A percentile compares a stretch with the other conserved stretches of the same genome.
Evolutionary conservation across 1,140 invertebrate species (phyloP).

Genomic region (Conus ventricosus): DNA sequence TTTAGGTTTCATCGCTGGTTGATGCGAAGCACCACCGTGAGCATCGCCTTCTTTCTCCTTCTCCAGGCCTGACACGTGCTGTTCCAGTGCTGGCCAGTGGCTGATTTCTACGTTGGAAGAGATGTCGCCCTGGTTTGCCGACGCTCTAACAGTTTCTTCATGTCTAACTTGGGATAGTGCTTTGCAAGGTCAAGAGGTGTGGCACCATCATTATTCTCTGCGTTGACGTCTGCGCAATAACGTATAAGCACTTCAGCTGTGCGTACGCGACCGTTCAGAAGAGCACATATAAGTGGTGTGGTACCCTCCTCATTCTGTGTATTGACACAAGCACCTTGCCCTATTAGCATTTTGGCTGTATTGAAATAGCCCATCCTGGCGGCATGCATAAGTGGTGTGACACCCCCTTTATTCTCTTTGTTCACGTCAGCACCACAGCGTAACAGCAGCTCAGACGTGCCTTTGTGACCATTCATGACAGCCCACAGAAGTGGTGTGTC

Average conservation of each 20-base stretch:
- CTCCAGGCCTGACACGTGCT: too few species aligned
- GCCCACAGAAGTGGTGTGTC: not conserved
- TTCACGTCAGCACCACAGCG: not conserved
- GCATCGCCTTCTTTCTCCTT: too few species aligned
- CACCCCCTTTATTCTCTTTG: not conserved
- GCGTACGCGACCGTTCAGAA: not conserved
- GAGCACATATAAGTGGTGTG: not conserved
- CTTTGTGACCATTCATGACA: not conserved
- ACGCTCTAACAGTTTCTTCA: too few species aligned
- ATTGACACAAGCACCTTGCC: not conserved
- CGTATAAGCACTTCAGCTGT: not conserved
- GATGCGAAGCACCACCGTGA: too few species aligned
- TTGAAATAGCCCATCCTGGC: not conserved
- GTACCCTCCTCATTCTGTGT: not conserved
- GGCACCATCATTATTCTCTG: not conserved
- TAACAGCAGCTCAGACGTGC: not conserved
- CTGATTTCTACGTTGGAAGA: too few species aligned
- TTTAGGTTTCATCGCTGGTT: too few species aligned
- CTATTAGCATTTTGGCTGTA: not conserved
- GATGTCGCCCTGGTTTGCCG: too few species aligned
- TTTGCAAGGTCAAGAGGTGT: not conserved
- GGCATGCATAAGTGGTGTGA: not conserved
- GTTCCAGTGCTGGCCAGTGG: too few species aligned
- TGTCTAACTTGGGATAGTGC: too few species aligned
- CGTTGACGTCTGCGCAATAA: not conserved